Evolutionary conservation across 2,888 invertebrate species (phyloP).

Genomic region (Falcaria lacertinaria): DNA sequence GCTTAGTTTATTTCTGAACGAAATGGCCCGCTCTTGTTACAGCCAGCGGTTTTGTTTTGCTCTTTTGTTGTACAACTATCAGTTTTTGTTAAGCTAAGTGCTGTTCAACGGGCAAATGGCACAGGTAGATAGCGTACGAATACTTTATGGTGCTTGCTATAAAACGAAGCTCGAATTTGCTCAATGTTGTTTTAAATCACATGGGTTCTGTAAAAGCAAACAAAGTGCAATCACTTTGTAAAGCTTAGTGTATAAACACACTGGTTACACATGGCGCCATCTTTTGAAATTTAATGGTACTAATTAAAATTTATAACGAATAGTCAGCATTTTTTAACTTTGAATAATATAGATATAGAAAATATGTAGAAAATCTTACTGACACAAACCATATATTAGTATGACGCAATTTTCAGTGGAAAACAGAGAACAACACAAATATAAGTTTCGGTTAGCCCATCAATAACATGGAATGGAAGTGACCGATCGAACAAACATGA

Average conservation of each 20-base stretch:
- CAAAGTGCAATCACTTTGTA: too few species aligned
- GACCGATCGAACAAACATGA: slow-evolving; percentile 76
- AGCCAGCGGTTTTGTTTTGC: slow-evolving; percentile 57
- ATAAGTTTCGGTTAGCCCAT: slow-evolving; percentile 57
- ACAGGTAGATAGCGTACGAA: slow-evolving; percentile 55
- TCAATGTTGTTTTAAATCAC: background rate
- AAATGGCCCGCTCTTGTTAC: slow-evolving; percentile 72
- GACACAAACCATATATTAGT: too few species aligned
- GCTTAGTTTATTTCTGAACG: slow-evolving; percentile 77
- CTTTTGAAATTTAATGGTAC: background rate
- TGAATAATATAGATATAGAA: too few species aligned
- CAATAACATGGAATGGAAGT: slow-evolving; percentile 70
- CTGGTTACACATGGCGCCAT: background rate
- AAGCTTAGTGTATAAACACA: too few species aligned
- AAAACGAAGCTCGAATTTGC: slow-evolving; percentile 1
- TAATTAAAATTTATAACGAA: background rate
- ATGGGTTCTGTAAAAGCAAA: background rate
- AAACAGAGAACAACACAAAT: slow-evolving; percentile 31
- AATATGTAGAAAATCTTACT: too few species aligned
- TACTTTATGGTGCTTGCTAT: slow-evolving; percentile 44
- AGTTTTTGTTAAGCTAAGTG: slow-evolving; percentile 79
- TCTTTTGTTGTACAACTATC: slow-evolving; percentile 77
- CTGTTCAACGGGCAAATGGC: slow-evolving; percentile 74
- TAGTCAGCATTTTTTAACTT: background rate
- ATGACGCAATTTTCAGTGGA: too few species aligned